Evolutionary conservation across 2,113 vertebrate genomes (phyloP).

Genomic region (Oreocharis arfaki): DNA sequence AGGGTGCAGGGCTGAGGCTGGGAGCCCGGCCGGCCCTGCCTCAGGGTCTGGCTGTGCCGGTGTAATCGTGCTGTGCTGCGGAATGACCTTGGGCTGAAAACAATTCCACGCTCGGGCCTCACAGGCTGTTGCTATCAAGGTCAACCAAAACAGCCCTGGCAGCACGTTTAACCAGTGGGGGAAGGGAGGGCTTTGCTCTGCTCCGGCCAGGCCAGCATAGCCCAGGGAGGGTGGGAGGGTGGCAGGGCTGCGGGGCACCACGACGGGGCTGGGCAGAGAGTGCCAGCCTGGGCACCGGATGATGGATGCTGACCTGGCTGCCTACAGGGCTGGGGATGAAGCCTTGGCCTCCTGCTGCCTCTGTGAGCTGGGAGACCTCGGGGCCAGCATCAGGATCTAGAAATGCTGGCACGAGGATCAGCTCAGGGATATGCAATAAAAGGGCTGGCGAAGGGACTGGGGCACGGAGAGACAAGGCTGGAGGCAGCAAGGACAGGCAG

Average conservation of each 20-base stretch:
- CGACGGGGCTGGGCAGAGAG: neutral
- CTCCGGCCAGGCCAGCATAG: accelerated
- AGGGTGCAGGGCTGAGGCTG: neutral
- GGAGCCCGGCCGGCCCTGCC: accelerated
- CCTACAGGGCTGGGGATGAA: neutral
- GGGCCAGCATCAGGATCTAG: neutral
- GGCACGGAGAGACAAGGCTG: neutral
- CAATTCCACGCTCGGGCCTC: neutral
- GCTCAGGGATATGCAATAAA: neutral
- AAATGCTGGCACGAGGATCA: neutral
- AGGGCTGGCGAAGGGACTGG: neutral
- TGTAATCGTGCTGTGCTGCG: neutral
- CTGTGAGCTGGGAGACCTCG: neutral
- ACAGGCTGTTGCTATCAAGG: neutral
- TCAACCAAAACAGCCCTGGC: neutral
- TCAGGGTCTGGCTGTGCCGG: neutral
- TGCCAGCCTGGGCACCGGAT: neutral
- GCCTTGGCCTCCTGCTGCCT: neutral
- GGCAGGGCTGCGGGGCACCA: neutral
- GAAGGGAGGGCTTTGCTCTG: constrained; percentile 11
- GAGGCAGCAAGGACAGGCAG: neutral
- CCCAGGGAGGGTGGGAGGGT: neutral
- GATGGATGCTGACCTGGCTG: neutral
- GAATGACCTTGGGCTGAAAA: constrained; percentile 1
- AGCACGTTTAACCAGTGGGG: neutral